Base-by-base conservation (phyloP, 2,113 vertebrate genomes). In the Paradisaea rubra region DNA sequence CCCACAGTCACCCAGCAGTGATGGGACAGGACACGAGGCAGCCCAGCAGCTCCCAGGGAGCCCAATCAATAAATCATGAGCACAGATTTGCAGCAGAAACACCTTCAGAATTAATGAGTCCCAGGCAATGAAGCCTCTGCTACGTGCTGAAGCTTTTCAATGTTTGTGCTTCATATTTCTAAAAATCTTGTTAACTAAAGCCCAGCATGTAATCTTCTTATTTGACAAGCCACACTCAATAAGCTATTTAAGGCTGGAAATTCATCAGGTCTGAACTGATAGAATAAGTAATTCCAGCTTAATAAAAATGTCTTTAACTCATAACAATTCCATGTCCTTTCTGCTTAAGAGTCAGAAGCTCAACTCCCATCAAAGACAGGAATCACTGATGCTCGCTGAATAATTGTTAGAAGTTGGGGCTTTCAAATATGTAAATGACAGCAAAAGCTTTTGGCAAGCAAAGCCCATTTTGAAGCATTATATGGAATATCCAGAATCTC, bases 221-320 rank as follows among this genome's bases (percentile, higher is more conserved):
- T 52, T 68, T 86, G 83, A 90, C 82, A 88, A 91, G 64, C 37
- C 54, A 94, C 72, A 57, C 59, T 95, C 77, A 53, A 70, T 91
- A 95, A 96, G 86, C 79, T 85, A 44, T 92, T 90, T 78, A 82
- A 95, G 42, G 68, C 85, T 80, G 84, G 88, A 89, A 94, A 92
- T 91, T 95, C 86, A 95, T 80, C 93, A 95, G 86, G 54, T 86
- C 95, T 94, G 86, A 72, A 44, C 41, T 24, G 86, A 88, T 24
- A 81, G 57, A 86, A 10, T 60, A 86, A 89, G 45, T 65, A 80
- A 93, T 65, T 97, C 50, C 63, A 93, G 72, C 61, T 96, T 82
- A 96, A 91, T 86, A 93, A 81, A 93, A 95, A 80, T 10, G 13
- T 54, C 47, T 93, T 96, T 91, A 93, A 83, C 50, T 70, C 70